Conservation (phyloP, 2,888 invertebrate genomes). For the Baronia brevicornis region DNA sequence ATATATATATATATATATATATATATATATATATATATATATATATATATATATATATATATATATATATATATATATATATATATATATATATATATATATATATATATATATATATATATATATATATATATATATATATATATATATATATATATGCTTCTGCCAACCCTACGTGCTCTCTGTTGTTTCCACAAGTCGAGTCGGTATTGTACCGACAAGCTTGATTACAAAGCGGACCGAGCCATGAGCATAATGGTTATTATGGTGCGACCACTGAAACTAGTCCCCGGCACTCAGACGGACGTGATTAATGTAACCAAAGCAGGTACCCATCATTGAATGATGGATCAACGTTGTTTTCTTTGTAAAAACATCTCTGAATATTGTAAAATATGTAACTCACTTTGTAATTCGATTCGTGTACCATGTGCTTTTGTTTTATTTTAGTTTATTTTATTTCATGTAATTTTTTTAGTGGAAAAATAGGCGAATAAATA, state of each 20-base stretch:
- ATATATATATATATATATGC: constrained; percentile 6
- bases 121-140: constrained; percentile 15
- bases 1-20: too few species aligned
- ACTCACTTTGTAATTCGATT: too few species aligned
- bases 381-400: not conserved
- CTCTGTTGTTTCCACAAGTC: constrained; percentile 7
- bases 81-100: too few species aligned
- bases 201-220: constrained; percentile 2
- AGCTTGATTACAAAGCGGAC: constrained; percentile 9
- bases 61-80: too few species aligned
- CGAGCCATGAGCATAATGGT: constrained; percentile 3
- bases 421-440: too few species aligned
- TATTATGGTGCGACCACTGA: constrained; percentile 5
- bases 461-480: too few species aligned
- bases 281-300: not conserved
- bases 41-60: too few species aligned
- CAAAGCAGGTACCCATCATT: constrained; percentile 6
- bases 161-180: constrained; percentile 5
- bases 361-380: constrained; percentile 1
- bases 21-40: too few species aligned
- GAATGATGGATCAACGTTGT: constrained; percentile 9
- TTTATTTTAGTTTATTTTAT: too few species aligned
- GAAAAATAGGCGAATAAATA: not conserved
- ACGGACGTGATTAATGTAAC: constrained; percentile 6
- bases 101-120: too few species aligned